These are phyloP conservation scores for Hydractinia symbiolongicarpus DNA, from an alignment of 30 jellyfish, hydroid and myxozoan genomes.

Conservation along the genomic window DNA sequence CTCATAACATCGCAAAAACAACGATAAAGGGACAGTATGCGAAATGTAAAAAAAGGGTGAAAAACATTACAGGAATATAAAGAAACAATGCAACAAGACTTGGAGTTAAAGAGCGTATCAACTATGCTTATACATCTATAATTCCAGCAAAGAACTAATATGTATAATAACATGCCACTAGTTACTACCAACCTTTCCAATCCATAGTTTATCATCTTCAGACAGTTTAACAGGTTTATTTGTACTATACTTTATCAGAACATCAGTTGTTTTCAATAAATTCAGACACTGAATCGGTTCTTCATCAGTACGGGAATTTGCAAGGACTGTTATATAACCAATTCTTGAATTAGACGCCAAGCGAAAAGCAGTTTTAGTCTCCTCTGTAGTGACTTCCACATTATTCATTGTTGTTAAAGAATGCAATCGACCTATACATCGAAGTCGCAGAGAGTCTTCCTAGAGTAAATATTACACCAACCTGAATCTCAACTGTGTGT, in stretches of 20 bases:
- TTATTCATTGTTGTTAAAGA: slow-evolving; percentile 47
- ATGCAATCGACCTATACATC: slow-evolving; percentile 85
- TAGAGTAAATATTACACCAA: background rate
- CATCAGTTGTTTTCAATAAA: slow-evolving; percentile 43
- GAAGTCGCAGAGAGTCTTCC: slow-evolving; percentile 69
- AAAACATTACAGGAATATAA: no score
- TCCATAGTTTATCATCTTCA: slow-evolving; percentile 72
- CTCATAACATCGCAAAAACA: no score
- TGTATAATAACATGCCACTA: background rate
- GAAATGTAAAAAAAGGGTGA: no score
- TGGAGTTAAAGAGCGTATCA: no score
- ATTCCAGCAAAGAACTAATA: no score
- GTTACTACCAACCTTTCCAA: slow-evolving; percentile 41
- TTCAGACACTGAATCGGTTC: slow-evolving; percentile 49
- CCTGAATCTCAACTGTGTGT: background rate
- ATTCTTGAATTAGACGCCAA: slow-evolving; percentile 79
- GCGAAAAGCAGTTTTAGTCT: slow-evolving; percentile 58
- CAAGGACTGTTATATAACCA: slow-evolving; percentile 65
- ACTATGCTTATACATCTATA: no score
- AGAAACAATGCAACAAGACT: no score
- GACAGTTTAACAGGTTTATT: slow-evolving; percentile 46
- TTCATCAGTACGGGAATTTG: slow-evolving; percentile 69
- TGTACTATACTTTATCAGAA: slow-evolving; percentile 39
- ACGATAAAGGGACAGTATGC: no score
- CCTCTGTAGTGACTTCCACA: slow-evolving; percentile 71